A percentile compares a stretch with the other conserved stretches of the same genome.
phyloP scores from a whole-genome alignment of 35 echinoderm and acorn worm species.

The Diadema setosum region DNA sequence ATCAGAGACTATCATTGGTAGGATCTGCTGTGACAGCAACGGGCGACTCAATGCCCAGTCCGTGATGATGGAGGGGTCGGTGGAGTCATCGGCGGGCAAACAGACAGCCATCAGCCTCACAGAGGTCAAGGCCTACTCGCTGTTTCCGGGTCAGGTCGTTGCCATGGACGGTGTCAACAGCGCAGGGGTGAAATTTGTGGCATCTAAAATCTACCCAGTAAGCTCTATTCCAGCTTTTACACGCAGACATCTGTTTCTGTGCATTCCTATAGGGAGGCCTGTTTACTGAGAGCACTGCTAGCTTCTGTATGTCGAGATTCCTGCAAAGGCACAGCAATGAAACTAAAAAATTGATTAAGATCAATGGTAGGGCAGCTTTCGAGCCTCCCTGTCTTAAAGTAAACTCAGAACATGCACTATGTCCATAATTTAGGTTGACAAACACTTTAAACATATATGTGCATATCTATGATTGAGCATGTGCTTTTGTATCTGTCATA shows the following conservation, averaged over 20 bases:
- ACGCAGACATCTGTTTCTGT: too few species aligned
- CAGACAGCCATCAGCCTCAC: constrained; percentile 42
- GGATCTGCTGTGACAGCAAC: constrained; percentile 89
- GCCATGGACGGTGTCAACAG: constrained; percentile 80
- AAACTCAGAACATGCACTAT: too few species aligned
- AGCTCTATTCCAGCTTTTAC: too few species aligned
- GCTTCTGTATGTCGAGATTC: background rate
- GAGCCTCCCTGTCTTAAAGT: too few species aligned
- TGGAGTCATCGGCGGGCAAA: constrained; percentile 78
- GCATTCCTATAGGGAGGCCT: too few species aligned
- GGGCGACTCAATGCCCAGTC: constrained; percentile 83
- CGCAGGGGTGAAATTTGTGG: constrained; percentile 67
- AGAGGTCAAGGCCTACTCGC: constrained; percentile 68
- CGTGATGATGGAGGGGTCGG: constrained; percentile 81
- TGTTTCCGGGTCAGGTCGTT: constrained; percentile 89
- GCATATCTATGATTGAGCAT: too few species aligned
- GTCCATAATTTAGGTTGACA: too few species aligned
- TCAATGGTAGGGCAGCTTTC: too few species aligned
- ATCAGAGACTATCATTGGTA: constrained; percentile 62
- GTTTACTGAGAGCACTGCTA: too few species aligned
- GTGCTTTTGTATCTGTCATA: too few species aligned
- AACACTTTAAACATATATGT: too few species aligned
- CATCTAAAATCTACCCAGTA: constrained; percentile 65
- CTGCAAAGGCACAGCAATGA: background rate
- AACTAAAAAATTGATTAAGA: too few species aligned